These are phyloP conservation scores for Lepidocyrtoides sp. DNA, from an alignment of 2,888 invertebrate genomes.

Conservation along the genomic window DNA sequence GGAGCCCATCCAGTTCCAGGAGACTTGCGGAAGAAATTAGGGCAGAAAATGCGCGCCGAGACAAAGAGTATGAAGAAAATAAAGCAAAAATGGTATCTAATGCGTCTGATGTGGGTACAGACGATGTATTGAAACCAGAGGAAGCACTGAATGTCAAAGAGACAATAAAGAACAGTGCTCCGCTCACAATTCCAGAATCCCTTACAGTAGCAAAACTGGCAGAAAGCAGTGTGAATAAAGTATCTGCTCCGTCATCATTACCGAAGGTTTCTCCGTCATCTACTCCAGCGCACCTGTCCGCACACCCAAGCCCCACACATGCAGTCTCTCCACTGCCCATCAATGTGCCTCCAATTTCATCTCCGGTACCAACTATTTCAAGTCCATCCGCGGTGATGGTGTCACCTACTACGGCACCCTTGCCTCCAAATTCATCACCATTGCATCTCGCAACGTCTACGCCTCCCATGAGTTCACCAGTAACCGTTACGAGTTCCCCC, in stretches of 20 bases:
- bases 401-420: conserved; percentile 86
- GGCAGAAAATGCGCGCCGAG: conserved; percentile 84
- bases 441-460: conserved; percentile 84
- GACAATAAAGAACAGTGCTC: not conserved
- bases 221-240: conserved; percentile 13
- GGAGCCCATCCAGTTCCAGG: conserved; percentile 79
- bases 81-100: conserved; percentile 77
- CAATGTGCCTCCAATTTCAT: conserved; percentile 85
- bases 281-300: conserved; percentile 86
- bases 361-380: conserved; percentile 85
- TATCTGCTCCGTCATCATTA: conserved; percentile 51
- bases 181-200: conserved; percentile 13
- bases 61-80: conserved; percentile 86
- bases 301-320: conserved; percentile 73
- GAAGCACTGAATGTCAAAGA: not conserved
- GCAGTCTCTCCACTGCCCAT: conserved; percentile 86
- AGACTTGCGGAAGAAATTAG: conserved; percentile 84
- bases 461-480: conserved; percentile 82
- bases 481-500: conserved; percentile 83
- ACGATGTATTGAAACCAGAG: conserved; percentile 12
- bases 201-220: conserved; percentile 37
- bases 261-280: conserved; percentile 57
- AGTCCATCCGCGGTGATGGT: conserved; percentile 86
- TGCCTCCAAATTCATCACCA: conserved; percentile 81
- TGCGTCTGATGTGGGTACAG: not conserved